phyloP scores from a whole-genome alignment of 2,797 vertebrate species.

The Acanthurus tractus region DNA sequence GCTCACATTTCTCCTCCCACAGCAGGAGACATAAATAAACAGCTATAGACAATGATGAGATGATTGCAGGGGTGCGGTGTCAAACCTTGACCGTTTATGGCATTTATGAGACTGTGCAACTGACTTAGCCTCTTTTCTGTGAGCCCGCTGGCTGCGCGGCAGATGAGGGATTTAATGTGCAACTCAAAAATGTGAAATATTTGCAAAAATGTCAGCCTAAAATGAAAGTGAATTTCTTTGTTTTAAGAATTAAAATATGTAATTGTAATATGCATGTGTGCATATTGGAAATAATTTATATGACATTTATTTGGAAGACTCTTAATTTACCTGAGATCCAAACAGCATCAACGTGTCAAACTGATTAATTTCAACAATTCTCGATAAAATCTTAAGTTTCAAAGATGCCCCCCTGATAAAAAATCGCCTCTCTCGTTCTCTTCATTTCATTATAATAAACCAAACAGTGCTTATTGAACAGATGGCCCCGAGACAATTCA shows the following conservation, averaged over 20 bases:
- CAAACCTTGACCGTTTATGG: slow-evolving; percentile 68
- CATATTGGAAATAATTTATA: not conserved
- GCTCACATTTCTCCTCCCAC: slow-evolving; percentile 70
- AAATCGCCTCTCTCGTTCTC: slow-evolving; percentile 34
- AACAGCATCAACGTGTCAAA: slow-evolving; percentile 17
- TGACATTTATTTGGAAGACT: not conserved
- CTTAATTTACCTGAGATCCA: not conserved
- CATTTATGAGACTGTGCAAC: slow-evolving; percentile 26
- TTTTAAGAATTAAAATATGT: too few relatives aligned
- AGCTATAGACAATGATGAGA: slow-evolving; percentile 70
- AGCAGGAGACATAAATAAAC: slow-evolving; percentile 75
- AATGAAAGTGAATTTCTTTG: not conserved
- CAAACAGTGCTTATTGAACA: slow-evolving; percentile 65
- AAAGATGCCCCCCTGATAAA: slow-evolving; percentile 36
- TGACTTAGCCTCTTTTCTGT: not conserved
- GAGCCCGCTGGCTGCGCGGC: slow-evolving; percentile 8
- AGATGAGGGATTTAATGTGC: not conserved
- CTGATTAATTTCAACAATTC: slow-evolving; percentile 31
- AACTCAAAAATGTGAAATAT: not conserved
- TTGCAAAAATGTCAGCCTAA: not conserved
- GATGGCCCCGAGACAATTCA: slow-evolving; percentile 71
- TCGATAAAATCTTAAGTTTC: slow-evolving; percentile 65
- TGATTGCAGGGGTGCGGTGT: slow-evolving; percentile 54
- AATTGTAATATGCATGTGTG: too few relatives aligned
- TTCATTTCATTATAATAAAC: slow-evolving; percentile 67